These are phyloP conservation scores for Dufourea novaeangliae DNA, from an alignment of 1,140 invertebrate genomes.

Conservation along the genomic window DNA sequence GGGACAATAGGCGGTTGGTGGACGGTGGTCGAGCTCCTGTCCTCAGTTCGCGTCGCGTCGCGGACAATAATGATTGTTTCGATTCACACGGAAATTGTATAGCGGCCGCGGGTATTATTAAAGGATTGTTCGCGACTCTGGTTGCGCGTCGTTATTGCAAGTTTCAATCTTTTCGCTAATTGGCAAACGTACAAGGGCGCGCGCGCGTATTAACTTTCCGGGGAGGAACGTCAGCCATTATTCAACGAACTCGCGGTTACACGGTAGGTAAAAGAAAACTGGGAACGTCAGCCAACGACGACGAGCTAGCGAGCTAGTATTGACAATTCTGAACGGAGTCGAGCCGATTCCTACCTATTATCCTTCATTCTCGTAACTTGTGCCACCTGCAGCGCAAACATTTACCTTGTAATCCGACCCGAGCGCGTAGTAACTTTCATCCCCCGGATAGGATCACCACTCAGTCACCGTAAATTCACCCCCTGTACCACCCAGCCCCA, in stretches of 20 bases:
- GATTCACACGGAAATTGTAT: constrained; percentile 62
- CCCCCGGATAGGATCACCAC: constrained; percentile 29
- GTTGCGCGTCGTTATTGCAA: constrained; percentile 45
- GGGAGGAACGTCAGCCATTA: neutral
- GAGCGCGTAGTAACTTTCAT: constrained; percentile 47
- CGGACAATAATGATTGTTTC: constrained; percentile 65
- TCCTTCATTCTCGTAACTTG: constrained; percentile 24
- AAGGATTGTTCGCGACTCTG: constrained; percentile 26
- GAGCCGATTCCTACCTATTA: constrained; percentile 9
- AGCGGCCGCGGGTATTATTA: constrained; percentile 33
- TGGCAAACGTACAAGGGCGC: constrained; percentile 5
- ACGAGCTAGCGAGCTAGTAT: neutral
- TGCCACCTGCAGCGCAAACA: constrained; percentile 31
- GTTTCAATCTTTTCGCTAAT: constrained; percentile 60
- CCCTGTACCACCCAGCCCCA: constrained; percentile 10
- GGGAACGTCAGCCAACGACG: neutral
- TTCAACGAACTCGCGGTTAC: neutral
- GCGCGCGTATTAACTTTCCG: neutral
- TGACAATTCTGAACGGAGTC: neutral
- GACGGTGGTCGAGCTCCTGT: constrained; percentile 1
- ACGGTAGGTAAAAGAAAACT: too few relatives aligned
- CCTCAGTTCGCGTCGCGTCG: constrained; percentile 35
- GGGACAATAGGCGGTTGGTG: constrained; percentile 51
- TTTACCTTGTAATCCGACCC: constrained; percentile 40
- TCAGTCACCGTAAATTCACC: constrained; percentile 26